phyloP scores from a whole-genome alignment of 2,888 invertebrate species.

The Morinoia aosen region DNA sequence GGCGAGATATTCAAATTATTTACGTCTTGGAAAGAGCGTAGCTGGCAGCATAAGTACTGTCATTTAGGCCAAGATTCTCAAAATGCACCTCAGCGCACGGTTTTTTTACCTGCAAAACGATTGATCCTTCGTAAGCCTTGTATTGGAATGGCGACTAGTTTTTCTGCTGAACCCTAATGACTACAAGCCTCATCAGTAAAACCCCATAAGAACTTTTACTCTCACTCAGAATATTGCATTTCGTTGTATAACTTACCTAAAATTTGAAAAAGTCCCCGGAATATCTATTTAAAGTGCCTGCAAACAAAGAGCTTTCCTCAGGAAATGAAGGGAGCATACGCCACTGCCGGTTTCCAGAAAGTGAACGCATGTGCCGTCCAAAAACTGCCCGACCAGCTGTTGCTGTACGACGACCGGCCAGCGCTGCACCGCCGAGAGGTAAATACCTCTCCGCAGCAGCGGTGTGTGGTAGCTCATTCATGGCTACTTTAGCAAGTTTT shows the following conservation, averaged over 20 bases:
- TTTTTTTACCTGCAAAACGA: too few relatives aligned
- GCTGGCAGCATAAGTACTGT: too few relatives aligned
- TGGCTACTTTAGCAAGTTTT: slow-evolving; percentile 45
- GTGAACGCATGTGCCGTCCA: background rate
- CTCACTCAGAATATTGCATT: background rate
- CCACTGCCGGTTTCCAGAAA: background rate
- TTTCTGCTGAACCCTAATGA: too few relatives aligned
- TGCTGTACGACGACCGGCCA: background rate
- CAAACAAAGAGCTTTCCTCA: background rate
- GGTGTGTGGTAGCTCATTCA: slow-evolving; percentile 37
- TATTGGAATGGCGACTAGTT: too few relatives aligned
- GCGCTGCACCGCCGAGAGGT: background rate
- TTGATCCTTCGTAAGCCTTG: too few relatives aligned
- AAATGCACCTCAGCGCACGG: too few relatives aligned
- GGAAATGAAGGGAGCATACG: background rate
- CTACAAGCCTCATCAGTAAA: too few relatives aligned
- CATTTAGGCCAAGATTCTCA: too few relatives aligned
- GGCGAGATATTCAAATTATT: too few relatives aligned
- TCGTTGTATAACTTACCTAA: background rate
- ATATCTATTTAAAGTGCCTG: background rate
- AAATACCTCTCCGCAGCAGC: background rate
- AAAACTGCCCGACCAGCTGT: background rate
- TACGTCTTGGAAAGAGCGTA: too few relatives aligned
- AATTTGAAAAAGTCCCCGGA: background rate
- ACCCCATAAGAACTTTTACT: background rate